phyloP scores from a whole-genome alignment of 2,113 vertebrate species.

The Octodon degus region DNA sequence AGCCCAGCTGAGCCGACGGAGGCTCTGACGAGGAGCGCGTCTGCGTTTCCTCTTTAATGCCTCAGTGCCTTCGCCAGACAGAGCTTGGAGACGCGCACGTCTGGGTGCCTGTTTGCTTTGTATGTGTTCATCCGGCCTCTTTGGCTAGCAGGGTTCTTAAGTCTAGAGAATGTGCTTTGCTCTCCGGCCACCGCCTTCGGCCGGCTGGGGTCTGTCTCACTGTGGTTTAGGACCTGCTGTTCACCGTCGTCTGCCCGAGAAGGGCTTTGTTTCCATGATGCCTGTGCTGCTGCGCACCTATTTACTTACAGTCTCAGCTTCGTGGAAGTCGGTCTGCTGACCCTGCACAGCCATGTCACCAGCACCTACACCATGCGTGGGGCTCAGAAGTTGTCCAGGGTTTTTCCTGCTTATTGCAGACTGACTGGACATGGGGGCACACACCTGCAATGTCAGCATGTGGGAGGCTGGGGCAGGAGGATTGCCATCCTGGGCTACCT shows the following conservation, averaged over 20 bases:
- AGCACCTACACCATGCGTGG: fast-evolving
- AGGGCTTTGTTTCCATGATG: no score
- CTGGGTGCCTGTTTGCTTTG: neutral
- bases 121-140: neutral
- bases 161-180: neutral
- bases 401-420: neutral
- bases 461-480: neutral
- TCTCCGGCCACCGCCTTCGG: no score
- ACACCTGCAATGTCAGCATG: neutral
- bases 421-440: neutral
- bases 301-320: neutral
- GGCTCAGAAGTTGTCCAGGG: no score
- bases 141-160: neutral
- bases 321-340: neutral
- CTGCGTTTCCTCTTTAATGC: neutral
- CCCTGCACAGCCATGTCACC: fast-evolving
- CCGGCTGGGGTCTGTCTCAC: fast-evolving
- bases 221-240: neutral
- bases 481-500: neutral
- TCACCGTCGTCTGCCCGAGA: neutral
- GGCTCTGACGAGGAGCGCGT: fast-evolving
- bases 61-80: fast-evolving
- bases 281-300: neutral
- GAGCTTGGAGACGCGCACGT: neutral
- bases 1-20: neutral